A percentile compares a stretch with the other conserved stretches of the same genome.
Evolutionary conservation across 37 sponge, comb jelly and placozoan genomes (phyloP).

Genomic region (Corticium candelabrum): DNA sequence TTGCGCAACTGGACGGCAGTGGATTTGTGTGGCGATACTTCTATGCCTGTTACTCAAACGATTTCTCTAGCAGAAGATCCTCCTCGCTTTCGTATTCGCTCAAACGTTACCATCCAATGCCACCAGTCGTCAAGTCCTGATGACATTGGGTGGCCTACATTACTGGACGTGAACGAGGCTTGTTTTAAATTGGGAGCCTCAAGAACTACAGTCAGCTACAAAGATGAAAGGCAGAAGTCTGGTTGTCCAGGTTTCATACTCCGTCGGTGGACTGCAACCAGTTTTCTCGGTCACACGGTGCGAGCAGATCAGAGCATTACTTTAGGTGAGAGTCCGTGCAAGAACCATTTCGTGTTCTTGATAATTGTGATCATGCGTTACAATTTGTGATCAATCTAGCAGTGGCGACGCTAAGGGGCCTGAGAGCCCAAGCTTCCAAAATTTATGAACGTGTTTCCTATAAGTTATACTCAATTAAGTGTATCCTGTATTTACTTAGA

Average conservation of each 20-base stretch:
- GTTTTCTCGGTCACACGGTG: neutral
- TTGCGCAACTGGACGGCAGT: neutral
- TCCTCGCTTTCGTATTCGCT: neutral
- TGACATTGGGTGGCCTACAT: too few relatives aligned
- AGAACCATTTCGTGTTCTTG: too few relatives aligned
- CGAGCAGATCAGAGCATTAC: neutral
- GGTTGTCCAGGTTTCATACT: neutral
- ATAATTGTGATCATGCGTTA: too few relatives aligned
- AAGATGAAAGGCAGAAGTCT: neutral
- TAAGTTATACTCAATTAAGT: too few relatives aligned
- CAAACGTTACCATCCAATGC: neutral
- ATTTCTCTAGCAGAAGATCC: neutral
- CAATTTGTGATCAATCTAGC: too few relatives aligned
- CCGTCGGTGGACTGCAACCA: neutral
- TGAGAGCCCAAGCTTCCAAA: too few relatives aligned
- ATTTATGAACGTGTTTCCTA: too few relatives aligned
- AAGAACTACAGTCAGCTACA: neutral
- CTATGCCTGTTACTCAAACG: neutral
- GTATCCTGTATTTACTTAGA: too few relatives aligned
- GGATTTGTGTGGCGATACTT: neutral
- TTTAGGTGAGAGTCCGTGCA: neutral
- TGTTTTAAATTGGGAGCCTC: neutral
- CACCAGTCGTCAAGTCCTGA: too few relatives aligned
- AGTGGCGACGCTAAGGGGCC: too few relatives aligned
- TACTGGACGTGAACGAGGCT: neutral